phyloP scores from a whole-genome alignment of 2,113 vertebrate genomes.

The Esox niger region DNA sequence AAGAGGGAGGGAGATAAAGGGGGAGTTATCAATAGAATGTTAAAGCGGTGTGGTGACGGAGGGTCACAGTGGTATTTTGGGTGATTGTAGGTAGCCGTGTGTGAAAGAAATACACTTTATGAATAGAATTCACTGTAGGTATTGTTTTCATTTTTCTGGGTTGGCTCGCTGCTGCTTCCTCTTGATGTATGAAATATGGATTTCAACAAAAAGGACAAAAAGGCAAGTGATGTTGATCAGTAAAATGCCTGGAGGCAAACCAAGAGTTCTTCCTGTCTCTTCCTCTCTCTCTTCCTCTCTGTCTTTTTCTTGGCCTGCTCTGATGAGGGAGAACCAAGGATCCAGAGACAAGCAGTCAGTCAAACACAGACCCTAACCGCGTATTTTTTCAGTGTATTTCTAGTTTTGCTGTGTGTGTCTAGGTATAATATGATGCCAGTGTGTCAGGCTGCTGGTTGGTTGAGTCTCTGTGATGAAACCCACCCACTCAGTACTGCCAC shows the following conservation, averaged over 20 bases:
- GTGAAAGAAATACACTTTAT: too few species aligned
- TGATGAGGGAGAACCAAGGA: not conserved
- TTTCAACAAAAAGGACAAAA: slow-evolving; percentile 28
- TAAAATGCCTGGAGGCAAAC: slow-evolving; percentile 25
- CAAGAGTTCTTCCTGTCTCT: slow-evolving; percentile 14
- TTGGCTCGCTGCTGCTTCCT: not conserved
- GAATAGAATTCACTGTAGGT: too few species aligned
- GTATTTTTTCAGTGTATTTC: not conserved
- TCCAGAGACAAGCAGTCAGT: not conserved
- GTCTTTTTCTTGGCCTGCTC: not conserved
- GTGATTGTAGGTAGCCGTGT: too few species aligned
- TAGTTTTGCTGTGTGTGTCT: not conserved
- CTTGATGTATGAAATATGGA: slow-evolving; percentile 10
- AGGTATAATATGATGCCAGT: not conserved
- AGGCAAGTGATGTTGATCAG: slow-evolving; percentile 3
- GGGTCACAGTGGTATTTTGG: not conserved
- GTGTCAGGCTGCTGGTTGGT: not conserved
- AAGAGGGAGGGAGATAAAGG: not conserved
- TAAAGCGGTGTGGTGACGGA: not conserved
- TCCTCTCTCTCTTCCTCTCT: not conserved
- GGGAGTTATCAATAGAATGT: not conserved
- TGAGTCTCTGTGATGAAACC: slow-evolving; percentile 27
- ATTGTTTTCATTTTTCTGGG: not conserved
- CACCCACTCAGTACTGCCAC: slow-evolving; percentile 64
- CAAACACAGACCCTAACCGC: not conserved